Evolutionary conservation across 1,140 invertebrate species (phyloP), one percentile per base, ranked within the genome.

Genomic region (Drosophila sproati): DNA sequence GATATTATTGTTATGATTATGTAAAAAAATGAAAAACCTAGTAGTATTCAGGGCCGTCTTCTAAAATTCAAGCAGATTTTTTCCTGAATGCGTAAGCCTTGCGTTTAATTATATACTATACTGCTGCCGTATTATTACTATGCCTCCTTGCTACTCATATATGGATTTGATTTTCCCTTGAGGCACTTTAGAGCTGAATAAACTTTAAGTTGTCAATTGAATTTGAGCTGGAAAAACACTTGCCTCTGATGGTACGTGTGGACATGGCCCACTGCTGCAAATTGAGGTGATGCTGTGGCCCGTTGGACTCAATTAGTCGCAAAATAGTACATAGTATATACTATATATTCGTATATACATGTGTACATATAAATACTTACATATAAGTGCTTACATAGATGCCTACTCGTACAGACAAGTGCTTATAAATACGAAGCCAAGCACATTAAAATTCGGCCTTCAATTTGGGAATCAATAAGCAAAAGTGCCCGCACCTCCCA

Each of bases 381-480:
- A 54, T 51, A 48, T 45, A 28, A 2, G 29, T 34, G 20, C 20
- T 20, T 20, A 20, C 20, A 20, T 20, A 20, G 20, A 20, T 20
- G 20, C 20, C 20, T 20, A 20, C 20, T 20, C 20, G 1, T 20
- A 20, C 20, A 37, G 57, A 52, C 63, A 86, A 76, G 64, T 77
- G 68, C 63, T 62, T 43, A 39, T 35, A 68, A 47, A 45, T 32
- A 41, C 29, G 51, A 45, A 37, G 66, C 56, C 20, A 47, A 69
- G 60, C 51, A 70, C 79, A 72, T 79, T 82, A 71, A 87, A 79
- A 87, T 79, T 68, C 73, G 82, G 71, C 75, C 79, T 86, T 87
- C 82, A 79, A 79, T 87, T 87, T 74, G 52, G 70, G 75, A 86
- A 82, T 86, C 82, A 86, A 86, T 86, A 86, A 54, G 75, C 71